Conservation (phyloP, 2,888 invertebrate species). For the Lamellibrachia columna region DNA sequence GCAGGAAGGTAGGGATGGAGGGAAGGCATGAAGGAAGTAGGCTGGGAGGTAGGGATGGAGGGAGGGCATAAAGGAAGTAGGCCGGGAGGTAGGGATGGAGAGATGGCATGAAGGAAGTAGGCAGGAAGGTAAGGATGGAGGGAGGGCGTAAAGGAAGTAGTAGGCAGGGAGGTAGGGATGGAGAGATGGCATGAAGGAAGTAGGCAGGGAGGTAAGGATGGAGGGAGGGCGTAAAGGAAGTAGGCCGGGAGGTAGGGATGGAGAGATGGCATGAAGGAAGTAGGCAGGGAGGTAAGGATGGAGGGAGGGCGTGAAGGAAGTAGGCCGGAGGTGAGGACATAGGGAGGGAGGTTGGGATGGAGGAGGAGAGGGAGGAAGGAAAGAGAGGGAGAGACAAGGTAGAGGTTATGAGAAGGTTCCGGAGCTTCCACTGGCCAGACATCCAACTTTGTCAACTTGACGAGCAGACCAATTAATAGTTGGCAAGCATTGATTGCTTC, state of each 20-base stretch:
- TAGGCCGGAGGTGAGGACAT: neutral
- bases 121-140: neutral
- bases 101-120: neutral
- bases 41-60: neutral
- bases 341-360: neutral
- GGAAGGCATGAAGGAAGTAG: neutral
- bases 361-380: neutral
- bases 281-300: neutral
- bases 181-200: neutral
- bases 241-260: neutral
- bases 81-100: neutral
- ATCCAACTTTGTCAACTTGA: conserved; percentile 6
- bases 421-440: neutral
- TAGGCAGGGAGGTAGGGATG: neutral
- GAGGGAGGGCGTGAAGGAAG: neutral
- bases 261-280: neutral
- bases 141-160: neutral
- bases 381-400: neutral
- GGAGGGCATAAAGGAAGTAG: neutral
- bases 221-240: neutral
- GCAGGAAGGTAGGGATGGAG: neutral
- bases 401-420: neutral
- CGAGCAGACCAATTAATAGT: conserved; percentile 10
- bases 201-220: neutral
- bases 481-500: conserved; percentile 16